Evolutionary conservation across 2,888 invertebrate species (phyloP).

Genomic region (Gryllus longicercus): DNA sequence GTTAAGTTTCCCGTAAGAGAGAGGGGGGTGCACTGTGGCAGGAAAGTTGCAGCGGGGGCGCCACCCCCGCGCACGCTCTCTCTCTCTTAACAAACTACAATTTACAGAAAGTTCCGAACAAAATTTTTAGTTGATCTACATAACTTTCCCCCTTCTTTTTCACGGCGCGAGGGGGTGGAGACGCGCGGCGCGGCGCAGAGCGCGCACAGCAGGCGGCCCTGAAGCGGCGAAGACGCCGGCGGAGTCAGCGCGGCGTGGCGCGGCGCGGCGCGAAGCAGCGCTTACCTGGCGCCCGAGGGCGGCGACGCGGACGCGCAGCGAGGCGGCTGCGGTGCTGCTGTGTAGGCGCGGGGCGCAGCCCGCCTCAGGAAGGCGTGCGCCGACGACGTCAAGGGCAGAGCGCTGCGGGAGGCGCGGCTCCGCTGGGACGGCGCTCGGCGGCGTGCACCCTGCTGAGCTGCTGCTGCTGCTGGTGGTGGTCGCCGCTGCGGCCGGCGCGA

Average conservation of each 20-base stretch:
- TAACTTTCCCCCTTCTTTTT: slow-evolving; percentile 24
- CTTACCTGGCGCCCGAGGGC: slow-evolving; percentile 20
- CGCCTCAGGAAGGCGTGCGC: slow-evolving; percentile 11
- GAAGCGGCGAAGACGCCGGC: neutral
- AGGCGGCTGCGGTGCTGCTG: neutral
- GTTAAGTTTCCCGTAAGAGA: slow-evolving; percentile 11
- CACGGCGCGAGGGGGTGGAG: neutral
- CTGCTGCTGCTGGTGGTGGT: neutral
- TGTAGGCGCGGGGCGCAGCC: slow-evolving; percentile 19
- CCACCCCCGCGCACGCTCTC: neutral
- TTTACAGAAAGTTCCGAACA: neutral
- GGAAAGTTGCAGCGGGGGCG: neutral
- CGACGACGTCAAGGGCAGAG: too few species aligned
- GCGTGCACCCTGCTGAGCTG: neutral
- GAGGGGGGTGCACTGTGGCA: slow-evolving; percentile 3
- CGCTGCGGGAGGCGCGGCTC: neutral
- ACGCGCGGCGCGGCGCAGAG: neutral
- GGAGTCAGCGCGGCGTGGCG: slow-evolving; percentile 18
- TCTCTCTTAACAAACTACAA: slow-evolving; percentile 2
- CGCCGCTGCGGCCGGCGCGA: neutral
- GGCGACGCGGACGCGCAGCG: slow-evolving; percentile 29
- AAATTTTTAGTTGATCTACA: slow-evolving; percentile 3
- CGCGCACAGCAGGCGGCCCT: neutral
- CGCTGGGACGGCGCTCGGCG: neutral
- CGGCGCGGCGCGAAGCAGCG: slow-evolving; percentile 23